Conservation (phyloP, 1,140 invertebrate genomes). For the Heterodera carotae region DNA sequence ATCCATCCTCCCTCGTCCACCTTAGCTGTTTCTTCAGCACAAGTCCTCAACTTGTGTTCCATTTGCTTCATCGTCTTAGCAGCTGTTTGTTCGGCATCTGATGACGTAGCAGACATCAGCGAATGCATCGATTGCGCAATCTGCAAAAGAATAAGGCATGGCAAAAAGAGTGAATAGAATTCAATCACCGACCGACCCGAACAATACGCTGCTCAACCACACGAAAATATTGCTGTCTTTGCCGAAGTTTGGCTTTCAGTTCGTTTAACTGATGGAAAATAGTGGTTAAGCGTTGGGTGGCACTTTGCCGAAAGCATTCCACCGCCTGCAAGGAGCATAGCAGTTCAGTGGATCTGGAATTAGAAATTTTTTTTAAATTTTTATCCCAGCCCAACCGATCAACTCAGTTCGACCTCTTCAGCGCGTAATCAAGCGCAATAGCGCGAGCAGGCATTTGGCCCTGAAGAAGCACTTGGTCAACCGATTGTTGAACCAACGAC, state of each 20-base stretch:
- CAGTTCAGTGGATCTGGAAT: slow-evolving; percentile 6
- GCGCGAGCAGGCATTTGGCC: slow-evolving; percentile 1
- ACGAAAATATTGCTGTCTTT: slow-evolving; percentile 3
- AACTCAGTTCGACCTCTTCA: background rate
- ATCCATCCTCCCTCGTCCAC: too few species aligned
- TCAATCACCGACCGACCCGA: background rate
- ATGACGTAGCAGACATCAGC: slow-evolving; percentile 1
- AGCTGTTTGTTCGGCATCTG: background rate
- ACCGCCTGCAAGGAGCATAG: slow-evolving; percentile 3
- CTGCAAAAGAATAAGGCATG: background rate
- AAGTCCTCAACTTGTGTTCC: background rate
- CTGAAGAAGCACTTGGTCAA: background rate
- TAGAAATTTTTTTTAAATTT: background rate
- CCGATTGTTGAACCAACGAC: background rate
- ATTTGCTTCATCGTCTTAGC: background rate
- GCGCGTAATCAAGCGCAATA: slow-evolving; percentile 4
- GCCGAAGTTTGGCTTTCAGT: slow-evolving; percentile 8
- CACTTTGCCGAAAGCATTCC: slow-evolving; percentile 2
- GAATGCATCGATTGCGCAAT: slow-evolving; percentile 2
- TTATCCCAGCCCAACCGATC: too few species aligned
- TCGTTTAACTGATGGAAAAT: slow-evolving; percentile 21
- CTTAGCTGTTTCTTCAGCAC: too few species aligned
- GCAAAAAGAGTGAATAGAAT: background rate
- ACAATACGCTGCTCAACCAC: slow-evolving; percentile 8
- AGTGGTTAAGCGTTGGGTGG: slow-evolving; percentile 6